phyloP scores from a whole-genome alignment of 2,113 vertebrate species.

The Zootoca vivipara region DNA sequence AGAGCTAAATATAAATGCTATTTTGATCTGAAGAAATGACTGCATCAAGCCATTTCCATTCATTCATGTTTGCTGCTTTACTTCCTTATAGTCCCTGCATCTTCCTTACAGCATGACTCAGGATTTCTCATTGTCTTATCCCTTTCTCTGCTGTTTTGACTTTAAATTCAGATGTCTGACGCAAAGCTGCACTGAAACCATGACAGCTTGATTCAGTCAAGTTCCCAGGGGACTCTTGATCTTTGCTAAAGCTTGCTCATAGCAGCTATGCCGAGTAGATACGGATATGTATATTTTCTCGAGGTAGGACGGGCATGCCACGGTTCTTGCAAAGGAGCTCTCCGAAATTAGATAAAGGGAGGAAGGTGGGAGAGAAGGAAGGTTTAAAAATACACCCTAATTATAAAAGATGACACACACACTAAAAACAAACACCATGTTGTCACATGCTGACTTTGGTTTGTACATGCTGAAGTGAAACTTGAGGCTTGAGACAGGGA shows the following conservation, averaged over 20 bases:
- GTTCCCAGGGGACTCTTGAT: slow-evolving; percentile 61
- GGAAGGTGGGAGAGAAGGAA: slow-evolving; percentile 47
- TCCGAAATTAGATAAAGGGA: slow-evolving; percentile 36
- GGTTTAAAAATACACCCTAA: slow-evolving; percentile 47
- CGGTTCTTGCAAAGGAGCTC: slow-evolving; percentile 46
- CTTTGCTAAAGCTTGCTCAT: slow-evolving; percentile 50
- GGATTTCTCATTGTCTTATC: slow-evolving; percentile 64
- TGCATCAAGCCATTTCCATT: slow-evolving; percentile 19
- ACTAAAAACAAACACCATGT: not conserved
- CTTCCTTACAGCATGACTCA: slow-evolving; percentile 71
- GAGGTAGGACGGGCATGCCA: slow-evolving; percentile 64
- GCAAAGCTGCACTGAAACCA: slow-evolving; percentile 68
- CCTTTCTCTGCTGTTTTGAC: slow-evolving; percentile 60
- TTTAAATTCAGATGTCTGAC: slow-evolving; percentile 71
- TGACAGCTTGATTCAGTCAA: slow-evolving; percentile 62
- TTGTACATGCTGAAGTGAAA: slow-evolving; percentile 4
- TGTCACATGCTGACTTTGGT: slow-evolving; percentile 48
- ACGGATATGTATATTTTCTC: slow-evolving; percentile 44
- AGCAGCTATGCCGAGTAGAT: slow-evolving; percentile 44
- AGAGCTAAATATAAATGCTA: slow-evolving; percentile 58
- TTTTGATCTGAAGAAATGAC: slow-evolving; percentile 56
- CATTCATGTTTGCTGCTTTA: slow-evolving; percentile 64
- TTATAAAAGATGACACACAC: slow-evolving; percentile 40
- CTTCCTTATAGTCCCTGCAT: slow-evolving; percentile 51
- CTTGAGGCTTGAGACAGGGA: not conserved